Base-by-base conservation (phyloP, 2,113 vertebrate genomes). In the Rafetus swinhoei region DNA sequence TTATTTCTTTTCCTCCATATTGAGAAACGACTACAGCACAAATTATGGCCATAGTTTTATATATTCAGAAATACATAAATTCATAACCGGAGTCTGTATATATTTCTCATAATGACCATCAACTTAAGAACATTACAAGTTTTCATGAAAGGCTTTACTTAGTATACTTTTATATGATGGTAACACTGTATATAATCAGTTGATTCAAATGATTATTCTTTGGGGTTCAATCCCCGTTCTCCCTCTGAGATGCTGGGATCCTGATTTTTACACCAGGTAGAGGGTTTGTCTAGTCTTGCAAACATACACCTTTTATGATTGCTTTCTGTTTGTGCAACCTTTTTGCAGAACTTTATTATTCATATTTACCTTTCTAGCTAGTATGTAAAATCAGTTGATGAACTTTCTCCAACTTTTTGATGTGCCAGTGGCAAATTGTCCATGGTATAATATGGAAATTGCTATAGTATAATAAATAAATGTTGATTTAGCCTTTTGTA, bases 291-390 rank as follows among this genome's bases (percentile, higher is more conserved):
- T 81, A 56, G 84, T 79, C 83, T 62, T 89, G 83, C 91, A 53
- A 62, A 25, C 21, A 16, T 52, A 45, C 45, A 35, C 72, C 18
- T 65, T 60, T 92, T 95, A 93, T 80, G 62, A 65, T 21, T 1
- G 25, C 27, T 95, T 96, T 87, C 82, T 95, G 89, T 74, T 96
- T 95, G 79, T 25, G 14, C 57, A 96, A 96, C 52, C 45, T 81
- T 80, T 86, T 57, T 69, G 81, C 0, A 6, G 88, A 93, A 96
- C 86, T 92, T 92, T 76, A 81, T 72, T 90, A 35, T 9, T 81
- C 83, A 84, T 90, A 91, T 53, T 86, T 81, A 72, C 72, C 83
- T 90, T 90, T 82, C 45, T 85, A 29, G 55, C 39, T 62, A 62
- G 79, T 84, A 60, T 45, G 29, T 72, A 79, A 22, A 62, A 12